Percentiles rank a stretch among this genome's conserved stretches.
phyloP scores from a whole-genome alignment of 2,888 invertebrate species.

The Marronus borbonicus region DNA sequence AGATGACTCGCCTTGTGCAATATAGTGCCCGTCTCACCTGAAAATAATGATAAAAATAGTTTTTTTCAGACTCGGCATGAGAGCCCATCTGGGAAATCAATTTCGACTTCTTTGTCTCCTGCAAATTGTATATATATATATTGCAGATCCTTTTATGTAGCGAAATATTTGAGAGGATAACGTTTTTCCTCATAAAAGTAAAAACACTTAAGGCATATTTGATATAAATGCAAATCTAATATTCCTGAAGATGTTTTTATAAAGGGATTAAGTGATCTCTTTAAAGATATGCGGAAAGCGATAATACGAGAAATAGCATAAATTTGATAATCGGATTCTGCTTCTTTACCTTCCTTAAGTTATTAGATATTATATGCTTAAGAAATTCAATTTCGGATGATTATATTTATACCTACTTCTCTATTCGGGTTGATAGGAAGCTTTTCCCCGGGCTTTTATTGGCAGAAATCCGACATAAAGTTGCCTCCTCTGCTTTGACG shows the following conservation, averaged over 20 bases:
- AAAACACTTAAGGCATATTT: neutral
- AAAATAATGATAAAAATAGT: neutral
- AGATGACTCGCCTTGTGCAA: no score
- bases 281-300: slow-evolving; percentile 1
- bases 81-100: no score
- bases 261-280: slow-evolving; percentile 22
- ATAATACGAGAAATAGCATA: slow-evolving; percentile 21
- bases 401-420: slow-evolving; percentile 39
- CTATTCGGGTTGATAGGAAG: neutral
- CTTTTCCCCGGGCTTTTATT: slow-evolving; percentile 23
- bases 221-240: slow-evolving; percentile 22
- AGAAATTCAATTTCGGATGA: slow-evolving; percentile 39
- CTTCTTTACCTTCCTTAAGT: slow-evolving; percentile 21
- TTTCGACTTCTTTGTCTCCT: no score
- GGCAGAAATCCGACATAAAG: slow-evolving; percentile 26
- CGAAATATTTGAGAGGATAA: neutral
- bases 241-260: slow-evolving; percentile 16
- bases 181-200: neutral
- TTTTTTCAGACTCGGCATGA: no score
- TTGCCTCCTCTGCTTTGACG: slow-evolving; percentile 50
- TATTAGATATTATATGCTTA: slow-evolving; percentile 34
- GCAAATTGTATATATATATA: no score
- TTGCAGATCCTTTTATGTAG: neutral
- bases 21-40: neutral
- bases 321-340: slow-evolving; percentile 40